Percentiles rank a stretch among this genome's conserved stretches.
Evolutionary conservation across 2,797 vertebrate species (phyloP).

Genomic region (Pangasius krempfi): DNA sequence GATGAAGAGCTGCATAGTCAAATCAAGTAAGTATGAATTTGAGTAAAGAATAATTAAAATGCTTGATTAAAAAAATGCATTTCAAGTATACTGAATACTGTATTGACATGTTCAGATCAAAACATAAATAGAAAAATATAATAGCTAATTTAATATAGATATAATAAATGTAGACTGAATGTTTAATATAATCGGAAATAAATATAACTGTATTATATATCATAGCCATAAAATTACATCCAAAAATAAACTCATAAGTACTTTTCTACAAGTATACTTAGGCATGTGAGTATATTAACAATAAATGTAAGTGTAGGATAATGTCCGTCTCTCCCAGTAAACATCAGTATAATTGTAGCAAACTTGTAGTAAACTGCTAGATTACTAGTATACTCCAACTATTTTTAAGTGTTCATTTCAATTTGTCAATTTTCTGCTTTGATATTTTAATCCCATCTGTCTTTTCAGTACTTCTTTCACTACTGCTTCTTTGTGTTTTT

Average conservation of each 20-base stretch:
- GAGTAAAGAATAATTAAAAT: not conserved
- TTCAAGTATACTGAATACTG: not conserved
- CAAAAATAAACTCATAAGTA: not conserved
- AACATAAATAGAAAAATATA: not conserved
- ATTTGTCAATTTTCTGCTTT: not conserved
- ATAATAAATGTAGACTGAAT: not conserved
- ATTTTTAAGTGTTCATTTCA: not conserved
- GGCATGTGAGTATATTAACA: not conserved
- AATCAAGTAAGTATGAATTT: not conserved
- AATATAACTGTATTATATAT: not conserved
- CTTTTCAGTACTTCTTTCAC: slow-evolving; percentile 24
- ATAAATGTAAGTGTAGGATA: not conserved
- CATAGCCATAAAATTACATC: not conserved
- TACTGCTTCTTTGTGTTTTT: not conserved
- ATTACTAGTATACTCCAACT: not conserved
- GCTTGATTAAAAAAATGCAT: not conserved
- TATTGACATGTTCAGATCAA: not conserved
- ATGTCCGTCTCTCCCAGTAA: not conserved
- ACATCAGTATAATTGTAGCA: not conserved
- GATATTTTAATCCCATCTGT: slow-evolving; percentile 32
- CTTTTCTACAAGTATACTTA: not conserved
- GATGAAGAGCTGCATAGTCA: not conserved
- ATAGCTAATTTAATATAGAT: not conserved
- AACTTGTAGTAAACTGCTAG: not conserved
- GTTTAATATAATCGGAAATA: not conserved